Conservation (phyloP, 2,888 invertebrate species). For the Eristalis arbustorum region DNA sequence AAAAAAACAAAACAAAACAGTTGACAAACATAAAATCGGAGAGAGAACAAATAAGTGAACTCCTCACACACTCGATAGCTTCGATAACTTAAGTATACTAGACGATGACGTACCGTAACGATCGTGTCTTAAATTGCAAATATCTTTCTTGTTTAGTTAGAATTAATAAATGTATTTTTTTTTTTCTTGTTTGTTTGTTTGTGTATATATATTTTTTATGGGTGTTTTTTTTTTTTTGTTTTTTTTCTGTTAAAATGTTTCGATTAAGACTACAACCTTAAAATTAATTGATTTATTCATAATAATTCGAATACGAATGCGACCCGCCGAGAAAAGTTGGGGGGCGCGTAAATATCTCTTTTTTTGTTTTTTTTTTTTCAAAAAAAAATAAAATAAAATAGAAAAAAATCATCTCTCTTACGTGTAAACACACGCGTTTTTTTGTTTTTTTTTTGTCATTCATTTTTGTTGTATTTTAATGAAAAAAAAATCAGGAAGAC, state of each 20-base stretch:
- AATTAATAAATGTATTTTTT: constrained; percentile 61
- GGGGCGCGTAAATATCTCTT: constrained; percentile 42
- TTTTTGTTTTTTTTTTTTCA: constrained; percentile 1
- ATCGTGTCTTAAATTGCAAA: constrained; percentile 46
- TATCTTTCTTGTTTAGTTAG: constrained; percentile 29
- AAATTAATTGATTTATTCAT: constrained; percentile 57
- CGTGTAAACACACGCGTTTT: constrained; percentile 1
- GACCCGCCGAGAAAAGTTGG: constrained; percentile 12
- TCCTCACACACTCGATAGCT: neutral
- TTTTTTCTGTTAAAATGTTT: constrained; percentile 30
- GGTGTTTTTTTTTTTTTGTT: constrained; percentile 20
- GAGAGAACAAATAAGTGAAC: constrained; percentile 1
- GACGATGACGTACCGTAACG: neutral
- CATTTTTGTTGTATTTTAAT: constrained; percentile 14
- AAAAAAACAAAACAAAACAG: neutral
- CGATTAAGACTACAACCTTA: constrained; percentile 64
- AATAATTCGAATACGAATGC: constrained; percentile 53
- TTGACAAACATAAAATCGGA: constrained; percentile 25
- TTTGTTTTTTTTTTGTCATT: neutral
- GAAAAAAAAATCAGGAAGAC: constrained; percentile 64
- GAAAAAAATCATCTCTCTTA: neutral
- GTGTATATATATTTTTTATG: constrained; percentile 33
- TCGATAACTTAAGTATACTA: constrained; percentile 7
- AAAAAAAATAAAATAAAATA: neutral
- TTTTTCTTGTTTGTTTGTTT: constrained; percentile 29